Percentiles rank a stretch among this genome's conserved stretches.
These are phyloP conservation scores for Eledona agricola DNA, from an alignment of 2,888 invertebrate species.

Conservation along the genomic window DNA sequence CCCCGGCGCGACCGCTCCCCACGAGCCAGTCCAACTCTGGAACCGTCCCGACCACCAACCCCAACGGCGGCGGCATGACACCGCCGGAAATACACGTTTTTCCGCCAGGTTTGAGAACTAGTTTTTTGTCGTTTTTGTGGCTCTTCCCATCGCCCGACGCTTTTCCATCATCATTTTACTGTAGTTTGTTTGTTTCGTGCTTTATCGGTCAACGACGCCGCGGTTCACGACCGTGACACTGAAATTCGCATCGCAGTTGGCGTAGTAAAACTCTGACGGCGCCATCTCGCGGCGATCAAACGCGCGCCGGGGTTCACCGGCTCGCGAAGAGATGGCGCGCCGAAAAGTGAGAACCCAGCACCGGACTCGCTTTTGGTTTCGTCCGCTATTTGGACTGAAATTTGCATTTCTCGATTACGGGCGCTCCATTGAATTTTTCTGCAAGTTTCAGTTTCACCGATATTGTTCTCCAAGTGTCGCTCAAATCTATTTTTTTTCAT, in stretches of 20 bases:
- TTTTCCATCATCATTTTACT: too few relatives aligned
- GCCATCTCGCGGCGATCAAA: slow-evolving; percentile 38
- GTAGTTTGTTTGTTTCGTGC: slow-evolving; percentile 20
- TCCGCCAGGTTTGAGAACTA: slow-evolving; percentile 19
- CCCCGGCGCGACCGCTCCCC: slow-evolving; percentile 47
- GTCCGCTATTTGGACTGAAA: too few relatives aligned
- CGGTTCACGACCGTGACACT: slow-evolving; percentile 36
- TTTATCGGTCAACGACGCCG: slow-evolving; percentile 35
- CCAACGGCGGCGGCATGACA: background rate
- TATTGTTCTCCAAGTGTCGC: too few relatives aligned
- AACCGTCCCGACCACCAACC: slow-evolving; percentile 11
- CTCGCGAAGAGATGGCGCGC: slow-evolving; percentile 35
- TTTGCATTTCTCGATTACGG: too few relatives aligned
- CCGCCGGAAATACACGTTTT: slow-evolving; percentile 20
- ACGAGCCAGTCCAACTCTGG: slow-evolving; percentile 38
- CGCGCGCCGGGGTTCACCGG: slow-evolving; percentile 7
- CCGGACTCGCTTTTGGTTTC: too few relatives aligned
- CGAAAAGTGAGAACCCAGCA: too few relatives aligned
- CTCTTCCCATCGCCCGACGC: too few relatives aligned
- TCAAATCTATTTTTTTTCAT: too few relatives aligned
- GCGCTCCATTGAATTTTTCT: too few relatives aligned
- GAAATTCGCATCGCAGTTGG: slow-evolving; percentile 23
- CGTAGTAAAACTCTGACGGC: slow-evolving; percentile 32
- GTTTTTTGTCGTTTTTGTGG: background rate
- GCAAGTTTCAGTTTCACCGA: too few relatives aligned